Conservation (phyloP, 1,140 invertebrate genomes). For the Watersipora subatra region DNA sequence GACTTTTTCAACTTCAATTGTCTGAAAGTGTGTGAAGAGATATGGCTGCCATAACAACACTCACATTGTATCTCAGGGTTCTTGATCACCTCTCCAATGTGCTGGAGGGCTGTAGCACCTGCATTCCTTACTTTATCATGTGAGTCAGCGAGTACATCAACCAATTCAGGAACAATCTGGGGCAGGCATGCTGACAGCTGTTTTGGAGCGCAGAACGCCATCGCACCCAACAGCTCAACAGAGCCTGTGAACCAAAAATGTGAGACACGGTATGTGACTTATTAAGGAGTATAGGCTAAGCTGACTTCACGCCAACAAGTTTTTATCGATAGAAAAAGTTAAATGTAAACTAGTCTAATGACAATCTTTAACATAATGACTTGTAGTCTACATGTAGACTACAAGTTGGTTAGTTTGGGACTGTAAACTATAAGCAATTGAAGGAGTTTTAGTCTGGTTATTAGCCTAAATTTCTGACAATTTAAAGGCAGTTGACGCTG, state of each 20-base stretch:
- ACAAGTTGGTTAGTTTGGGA: no score
- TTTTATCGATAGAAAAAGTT: no score
- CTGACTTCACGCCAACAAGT: background rate
- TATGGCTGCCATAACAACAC: conserved; percentile 3
- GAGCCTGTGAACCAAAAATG: conserved; percentile 51
- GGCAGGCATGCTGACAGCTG: conserved; percentile 94
- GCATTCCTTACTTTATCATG: conserved; percentile 96
- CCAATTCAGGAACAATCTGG: conserved; percentile 93
- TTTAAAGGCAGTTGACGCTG: no score
- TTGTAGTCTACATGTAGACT: no score
- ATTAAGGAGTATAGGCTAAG: background rate
- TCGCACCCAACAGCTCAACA: conserved; percentile 81
- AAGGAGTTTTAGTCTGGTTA: no score
- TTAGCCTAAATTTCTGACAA: no score
- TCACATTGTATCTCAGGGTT: conserved; percentile 94
- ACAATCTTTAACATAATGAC: no score
- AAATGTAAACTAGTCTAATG: no score
- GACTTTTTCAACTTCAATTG: no score
- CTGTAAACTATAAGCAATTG: no score
- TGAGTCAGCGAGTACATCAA: conserved; percentile 91
- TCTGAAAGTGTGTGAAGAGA: no score
- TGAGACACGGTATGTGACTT: no score
- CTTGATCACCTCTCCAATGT: conserved; percentile 91
- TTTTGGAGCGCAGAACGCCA: conserved; percentile 91
- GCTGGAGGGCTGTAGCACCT: conserved; percentile 80